Conservation (phyloP, 2,888 invertebrate species). For the Caenorhabditis afra region DNA sequence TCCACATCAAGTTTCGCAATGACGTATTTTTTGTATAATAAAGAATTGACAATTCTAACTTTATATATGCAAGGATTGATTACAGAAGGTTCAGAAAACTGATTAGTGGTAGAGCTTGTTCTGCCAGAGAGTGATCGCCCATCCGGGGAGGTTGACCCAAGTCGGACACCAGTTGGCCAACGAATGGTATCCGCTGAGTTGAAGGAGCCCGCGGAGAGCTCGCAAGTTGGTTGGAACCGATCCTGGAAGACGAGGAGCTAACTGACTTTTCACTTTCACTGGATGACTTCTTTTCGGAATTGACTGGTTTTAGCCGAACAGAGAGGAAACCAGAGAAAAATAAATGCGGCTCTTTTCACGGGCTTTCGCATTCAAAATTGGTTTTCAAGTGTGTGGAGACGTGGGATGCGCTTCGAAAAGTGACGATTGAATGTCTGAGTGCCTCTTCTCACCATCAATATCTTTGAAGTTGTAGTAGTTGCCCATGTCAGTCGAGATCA, state of each 20-base stretch:
- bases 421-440: constrained; percentile 3
- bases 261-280: constrained; percentile 5
- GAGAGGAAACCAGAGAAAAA: neutral
- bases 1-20: neutral
- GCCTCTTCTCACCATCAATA: constrained; percentile 48
- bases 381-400: constrained; percentile 8
- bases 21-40: too few relatives aligned
- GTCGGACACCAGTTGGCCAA: constrained; percentile 54
- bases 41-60: neutral
- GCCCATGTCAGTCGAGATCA: constrained; percentile 60
- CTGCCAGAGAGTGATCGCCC: constrained; percentile 63
- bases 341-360: constrained; percentile 5
- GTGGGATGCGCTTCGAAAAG: neutral
- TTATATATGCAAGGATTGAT: neutral
- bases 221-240: constrained; percentile 59
- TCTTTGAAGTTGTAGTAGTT: constrained; percentile 56
- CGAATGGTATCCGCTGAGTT: constrained; percentile 43
- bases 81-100: neutral
- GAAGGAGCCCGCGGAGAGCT: constrained; percentile 55
- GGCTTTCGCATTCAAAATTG: constrained; percentile 2
- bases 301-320: too few relatives aligned
- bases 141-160: constrained; percentile 61
- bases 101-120: constrained; percentile 55
- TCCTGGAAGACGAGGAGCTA: constrained; percentile 42
- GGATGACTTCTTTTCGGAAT: neutral